These are phyloP conservation scores for Rotaria sp. DNA, from an alignment of 2,888 invertebrate species.

Conservation along the genomic window DNA sequence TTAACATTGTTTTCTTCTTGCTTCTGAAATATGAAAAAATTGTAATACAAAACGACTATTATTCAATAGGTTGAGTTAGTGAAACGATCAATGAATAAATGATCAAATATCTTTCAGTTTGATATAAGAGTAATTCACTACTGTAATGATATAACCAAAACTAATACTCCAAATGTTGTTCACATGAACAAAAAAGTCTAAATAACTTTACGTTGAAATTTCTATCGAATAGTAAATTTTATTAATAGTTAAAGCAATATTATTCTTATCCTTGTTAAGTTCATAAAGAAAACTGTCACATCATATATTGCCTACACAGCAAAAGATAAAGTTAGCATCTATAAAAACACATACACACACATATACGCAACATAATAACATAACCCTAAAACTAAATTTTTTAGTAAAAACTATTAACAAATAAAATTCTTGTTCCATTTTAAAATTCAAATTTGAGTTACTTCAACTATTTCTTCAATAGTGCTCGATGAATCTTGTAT, in stretches of 20 bases:
- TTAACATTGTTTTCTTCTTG: not conserved
- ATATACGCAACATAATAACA: too few species aligned
- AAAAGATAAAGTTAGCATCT: not conserved
- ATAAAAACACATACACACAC: not conserved
- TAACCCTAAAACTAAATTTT: not conserved
- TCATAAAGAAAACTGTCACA: not conserved
- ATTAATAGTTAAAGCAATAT: too few species aligned
- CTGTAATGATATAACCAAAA: not conserved
- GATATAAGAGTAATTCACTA: not conserved
- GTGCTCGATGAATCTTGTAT: not conserved
- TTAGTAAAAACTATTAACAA: not conserved
- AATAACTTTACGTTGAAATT: too few species aligned
- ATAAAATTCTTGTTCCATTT: not conserved
- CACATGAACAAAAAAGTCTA: not conserved
- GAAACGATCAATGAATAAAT: not conserved
- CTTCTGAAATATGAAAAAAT: not conserved
- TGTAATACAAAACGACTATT: not conserved
- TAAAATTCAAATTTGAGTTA: not conserved
- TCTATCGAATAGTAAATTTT: too few species aligned
- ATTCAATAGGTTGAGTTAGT: not conserved
- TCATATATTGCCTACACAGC: not conserved
- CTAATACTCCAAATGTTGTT: not conserved
- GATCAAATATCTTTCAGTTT: not conserved
- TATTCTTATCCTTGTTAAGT: too few species aligned
- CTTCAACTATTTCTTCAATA: not conserved